Evolutionary conservation across 2,797 vertebrate species (phyloP).

Genomic region (Danio choprae): DNA sequence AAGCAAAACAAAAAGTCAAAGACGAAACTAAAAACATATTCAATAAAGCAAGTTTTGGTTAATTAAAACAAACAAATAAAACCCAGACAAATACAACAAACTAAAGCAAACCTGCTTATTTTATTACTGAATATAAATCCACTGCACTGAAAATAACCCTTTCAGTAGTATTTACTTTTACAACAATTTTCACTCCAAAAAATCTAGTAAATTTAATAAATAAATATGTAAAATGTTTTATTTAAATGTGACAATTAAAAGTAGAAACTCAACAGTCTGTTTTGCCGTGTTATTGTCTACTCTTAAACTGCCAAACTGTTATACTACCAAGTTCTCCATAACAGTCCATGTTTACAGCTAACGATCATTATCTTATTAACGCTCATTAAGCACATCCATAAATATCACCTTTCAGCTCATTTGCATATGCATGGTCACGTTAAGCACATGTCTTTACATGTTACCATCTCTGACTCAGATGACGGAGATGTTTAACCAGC

Average conservation of each 20-base stretch:
- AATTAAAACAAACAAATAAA: too few species aligned
- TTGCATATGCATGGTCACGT: neutral
- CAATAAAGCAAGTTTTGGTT: too few species aligned
- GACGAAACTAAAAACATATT: too few species aligned
- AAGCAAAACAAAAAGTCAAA: neutral
- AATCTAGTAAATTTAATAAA: neutral
- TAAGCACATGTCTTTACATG: constrained; percentile 39
- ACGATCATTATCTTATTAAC: constrained; percentile 9
- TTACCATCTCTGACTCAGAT: neutral
- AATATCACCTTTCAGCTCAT: constrained; percentile 27
- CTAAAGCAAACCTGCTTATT: neutral
- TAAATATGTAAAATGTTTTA: neutral
- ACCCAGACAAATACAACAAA: too few species aligned
- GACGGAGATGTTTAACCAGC: constrained; percentile 46
- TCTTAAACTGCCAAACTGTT: neutral
- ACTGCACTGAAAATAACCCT: neutral
- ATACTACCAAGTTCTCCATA: neutral
- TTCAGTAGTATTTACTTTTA: neutral
- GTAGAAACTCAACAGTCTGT: neutral
- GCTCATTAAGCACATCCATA: constrained; percentile 20
- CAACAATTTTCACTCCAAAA: neutral
- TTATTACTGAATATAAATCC: neutral
- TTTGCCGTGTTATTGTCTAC: too few species aligned
- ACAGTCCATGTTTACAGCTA: neutral
- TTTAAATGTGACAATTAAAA: neutral